Conservation (phyloP, 2,113 vertebrate species). For the Scopus umbretta region DNA sequence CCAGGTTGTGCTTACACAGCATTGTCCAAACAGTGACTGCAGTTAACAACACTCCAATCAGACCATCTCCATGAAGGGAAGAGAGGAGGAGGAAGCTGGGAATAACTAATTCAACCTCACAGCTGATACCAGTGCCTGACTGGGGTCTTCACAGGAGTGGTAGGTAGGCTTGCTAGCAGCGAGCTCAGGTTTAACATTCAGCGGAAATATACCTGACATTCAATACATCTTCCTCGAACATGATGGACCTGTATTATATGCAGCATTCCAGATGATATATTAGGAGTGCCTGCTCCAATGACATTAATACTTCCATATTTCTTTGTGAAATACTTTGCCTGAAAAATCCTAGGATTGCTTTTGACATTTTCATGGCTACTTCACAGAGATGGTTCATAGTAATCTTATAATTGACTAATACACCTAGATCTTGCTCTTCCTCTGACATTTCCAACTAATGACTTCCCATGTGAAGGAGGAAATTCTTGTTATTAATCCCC, state of each 20-base stretch:
- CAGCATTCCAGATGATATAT: conserved; percentile 53
- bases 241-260: conserved; percentile 39
- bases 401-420: conserved; percentile 63
- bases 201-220: conserved; percentile 20
- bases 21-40: not conserved
- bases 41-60: not conserved
- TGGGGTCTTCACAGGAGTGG: not conserved
- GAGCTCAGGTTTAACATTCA: conserved; percentile 25
- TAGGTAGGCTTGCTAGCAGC: not conserved
- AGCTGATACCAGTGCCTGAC: not conserved
- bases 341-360: conserved; percentile 59
- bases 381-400: conserved; percentile 41
- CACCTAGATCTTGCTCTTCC: conserved; percentile 43
- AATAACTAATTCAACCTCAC: not conserved
- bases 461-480: conserved; percentile 18
- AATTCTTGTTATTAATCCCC: conserved; percentile 43
- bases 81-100: not conserved
- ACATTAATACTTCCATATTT: conserved; percentile 67
- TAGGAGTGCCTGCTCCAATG: conserved; percentile 40
- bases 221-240: conserved; percentile 37
- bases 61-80: not conserved
- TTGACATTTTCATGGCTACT: conserved; percentile 66
- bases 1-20: not conserved
- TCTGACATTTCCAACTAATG: conserved; percentile 61
- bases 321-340: conserved; percentile 49